Evolutionary conservation across 2,797 vertebrate species (phyloP).

Genomic region (Hydrocynus forskahlii): DNA sequence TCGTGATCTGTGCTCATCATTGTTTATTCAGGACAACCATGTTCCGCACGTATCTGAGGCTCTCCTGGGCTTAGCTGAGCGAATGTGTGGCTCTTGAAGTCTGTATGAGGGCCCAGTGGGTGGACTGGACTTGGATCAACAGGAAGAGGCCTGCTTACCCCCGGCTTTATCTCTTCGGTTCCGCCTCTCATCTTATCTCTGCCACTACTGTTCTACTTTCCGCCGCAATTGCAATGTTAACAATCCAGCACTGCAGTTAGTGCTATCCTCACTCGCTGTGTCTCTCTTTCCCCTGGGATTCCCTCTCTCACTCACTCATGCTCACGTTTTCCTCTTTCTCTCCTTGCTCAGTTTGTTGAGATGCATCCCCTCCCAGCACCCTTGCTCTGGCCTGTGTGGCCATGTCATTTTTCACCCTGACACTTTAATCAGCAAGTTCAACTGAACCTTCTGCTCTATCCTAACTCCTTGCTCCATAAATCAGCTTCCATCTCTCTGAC

Average conservation of each 20-base stretch:
- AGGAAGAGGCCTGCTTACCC: conserved; percentile 49
- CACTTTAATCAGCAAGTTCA: conserved; percentile 65
- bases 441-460: conserved; percentile 24
- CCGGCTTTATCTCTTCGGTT: conserved; percentile 37
- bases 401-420: conserved; percentile 60
- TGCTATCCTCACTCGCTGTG: not conserved
- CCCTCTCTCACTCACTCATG: not conserved
- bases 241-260: not conserved
- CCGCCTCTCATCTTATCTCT: conserved; percentile 44
- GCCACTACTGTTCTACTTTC: conserved; percentile 23
- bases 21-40: conserved; percentile 33
- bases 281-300: not conserved
- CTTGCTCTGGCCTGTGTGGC: conserved; percentile 50
- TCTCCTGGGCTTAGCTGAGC: conserved; percentile 36
- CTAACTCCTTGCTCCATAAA: conserved; percentile 44
- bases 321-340: not conserved
- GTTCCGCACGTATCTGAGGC: conserved; percentile 25
- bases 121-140: conserved; percentile 48
- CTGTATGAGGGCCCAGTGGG: conserved; percentile 24
- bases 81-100: conserved; percentile 33
- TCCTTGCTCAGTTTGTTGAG: conserved; percentile 31
- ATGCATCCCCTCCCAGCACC: conserved; percentile 1
- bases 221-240: conserved; percentile 8
- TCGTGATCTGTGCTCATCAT: conserved; percentile 7
- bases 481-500: conserved; percentile 38